Conservation (phyloP, 2,797 vertebrate species). For the Anguilla anguilla region DNA sequence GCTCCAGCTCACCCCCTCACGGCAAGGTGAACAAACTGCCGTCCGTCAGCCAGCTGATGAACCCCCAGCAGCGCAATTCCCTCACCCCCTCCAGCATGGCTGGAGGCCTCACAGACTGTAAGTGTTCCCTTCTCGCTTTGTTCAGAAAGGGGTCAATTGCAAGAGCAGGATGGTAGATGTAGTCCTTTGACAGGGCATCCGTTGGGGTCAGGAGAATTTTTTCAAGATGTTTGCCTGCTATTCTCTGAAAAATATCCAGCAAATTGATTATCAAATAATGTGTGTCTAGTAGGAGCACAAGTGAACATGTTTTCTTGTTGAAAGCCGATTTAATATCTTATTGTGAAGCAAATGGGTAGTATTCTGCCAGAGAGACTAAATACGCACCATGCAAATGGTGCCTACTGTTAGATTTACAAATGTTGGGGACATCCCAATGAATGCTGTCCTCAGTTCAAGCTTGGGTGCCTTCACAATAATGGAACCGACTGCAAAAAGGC, state of each 20-base stretch:
- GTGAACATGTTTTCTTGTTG: background rate
- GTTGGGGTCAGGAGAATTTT: background rate
- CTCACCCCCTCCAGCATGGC: constrained; percentile 92
- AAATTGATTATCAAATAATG: background rate
- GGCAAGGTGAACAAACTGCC: constrained; percentile 97
- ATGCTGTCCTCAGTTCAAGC: background rate
- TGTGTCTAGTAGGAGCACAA: background rate
- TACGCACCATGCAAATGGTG: background rate
- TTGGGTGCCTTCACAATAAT: background rate
- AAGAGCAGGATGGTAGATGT: background rate
- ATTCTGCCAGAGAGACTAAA: background rate
- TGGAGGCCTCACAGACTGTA: constrained; percentile 92
- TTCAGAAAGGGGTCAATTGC: background rate
- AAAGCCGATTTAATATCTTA: background rate
- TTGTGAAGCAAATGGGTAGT: background rate
- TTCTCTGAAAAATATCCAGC: background rate
- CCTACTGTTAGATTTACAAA: background rate
- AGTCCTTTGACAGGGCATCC: background rate
- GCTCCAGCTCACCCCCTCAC: constrained; percentile 88
- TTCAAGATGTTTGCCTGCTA: background rate
- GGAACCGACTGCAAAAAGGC: background rate
- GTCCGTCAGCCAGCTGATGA: constrained; percentile 98
- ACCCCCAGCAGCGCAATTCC: constrained; percentile 94
- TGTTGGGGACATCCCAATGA: background rate
- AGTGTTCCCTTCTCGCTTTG: constrained; percentile 58